Percentiles rank a stretch among this genome's conserved stretches.
phyloP scores from a whole-genome alignment of 2,113 vertebrate species.

The Glareola pratincola region DNA sequence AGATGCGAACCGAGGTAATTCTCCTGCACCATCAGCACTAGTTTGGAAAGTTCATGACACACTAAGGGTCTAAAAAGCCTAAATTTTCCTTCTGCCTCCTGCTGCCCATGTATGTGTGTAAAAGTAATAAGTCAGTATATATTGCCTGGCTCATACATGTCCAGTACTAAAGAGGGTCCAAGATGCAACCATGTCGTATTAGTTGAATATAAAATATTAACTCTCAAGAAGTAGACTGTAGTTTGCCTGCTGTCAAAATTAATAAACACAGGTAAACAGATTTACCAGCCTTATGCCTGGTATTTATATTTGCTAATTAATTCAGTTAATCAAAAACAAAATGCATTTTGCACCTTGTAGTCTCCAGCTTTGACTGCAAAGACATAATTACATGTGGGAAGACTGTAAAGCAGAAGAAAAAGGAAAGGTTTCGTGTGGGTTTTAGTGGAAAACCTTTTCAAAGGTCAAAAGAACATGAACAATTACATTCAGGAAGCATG shows the following conservation, averaged over 20 bases:
- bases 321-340: background rate
- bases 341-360: background rate
- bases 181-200: background rate
- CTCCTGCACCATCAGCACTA: background rate
- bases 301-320: background rate
- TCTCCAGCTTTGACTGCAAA: background rate
- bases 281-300: background rate
- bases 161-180: background rate
- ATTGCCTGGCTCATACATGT: background rate
- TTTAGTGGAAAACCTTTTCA: background rate
- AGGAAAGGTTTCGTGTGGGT: background rate
- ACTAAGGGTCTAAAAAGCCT: background rate
- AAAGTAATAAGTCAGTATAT: background rate
- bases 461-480: background rate
- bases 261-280: slow-evolving; percentile 18
- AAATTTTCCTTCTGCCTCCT: background rate
- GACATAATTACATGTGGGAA: background rate
- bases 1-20: background rate
- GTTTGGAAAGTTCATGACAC: background rate
- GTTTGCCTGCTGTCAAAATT: background rate
- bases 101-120: background rate
- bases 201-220: background rate
- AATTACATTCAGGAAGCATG: background rate
- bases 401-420: background rate
- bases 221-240: background rate